Evolutionary conservation across 2,797 vertebrate species (phyloP), one percentile per base, ranked within the genome.

Genomic region (Urocyon cinereoargenteus): DNA sequence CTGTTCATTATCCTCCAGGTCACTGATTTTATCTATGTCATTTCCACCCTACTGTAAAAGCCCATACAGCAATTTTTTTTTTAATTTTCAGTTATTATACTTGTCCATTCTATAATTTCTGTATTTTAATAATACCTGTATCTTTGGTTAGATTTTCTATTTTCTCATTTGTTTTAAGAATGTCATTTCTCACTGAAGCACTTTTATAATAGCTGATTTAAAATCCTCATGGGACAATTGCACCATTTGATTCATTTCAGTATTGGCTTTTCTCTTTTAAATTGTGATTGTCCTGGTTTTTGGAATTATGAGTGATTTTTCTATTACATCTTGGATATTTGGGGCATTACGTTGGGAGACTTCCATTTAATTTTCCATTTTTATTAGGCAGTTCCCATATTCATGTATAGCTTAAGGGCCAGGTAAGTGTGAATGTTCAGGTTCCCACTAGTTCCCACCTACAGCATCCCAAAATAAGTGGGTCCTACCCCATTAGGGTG

Each of bases 71-170:
- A 91, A 64, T 62, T 5, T 61, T 45, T 61, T 45, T 59, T 79
- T n/a, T 89, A 59, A 34, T 14, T 55, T 53, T 45, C 61, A 24
- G 61, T 84, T 73, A 70, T 64, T 77, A 57, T 26, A 31, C 59
- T 90, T 77, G 81, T 55, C 31, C 49, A 3, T 62, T 75, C 53
- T n/a, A 77, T 18, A 70, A 86, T 51, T 36, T 90, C 24, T 70
- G 61, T 34, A 78, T 85, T 53, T 96, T 68, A 66, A 66, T 84
- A 79, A 36, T n/a, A 10, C 51, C n/a, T 61, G n/a, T 86, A 83
- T 90, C 61, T 90, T 88, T 92, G 19, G 73, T 83, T 83, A 81
- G 68, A 59, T 70, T n/a, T 68, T 83, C 68, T 92, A 26, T 49
- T 92, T 92, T 51, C 45, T 90, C 31, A 49, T 40, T 86, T 89